These are phyloP conservation scores for Spodoptera litura DNA, from an alignment of 1,140 invertebrate species.

Conservation along the genomic window DNA sequence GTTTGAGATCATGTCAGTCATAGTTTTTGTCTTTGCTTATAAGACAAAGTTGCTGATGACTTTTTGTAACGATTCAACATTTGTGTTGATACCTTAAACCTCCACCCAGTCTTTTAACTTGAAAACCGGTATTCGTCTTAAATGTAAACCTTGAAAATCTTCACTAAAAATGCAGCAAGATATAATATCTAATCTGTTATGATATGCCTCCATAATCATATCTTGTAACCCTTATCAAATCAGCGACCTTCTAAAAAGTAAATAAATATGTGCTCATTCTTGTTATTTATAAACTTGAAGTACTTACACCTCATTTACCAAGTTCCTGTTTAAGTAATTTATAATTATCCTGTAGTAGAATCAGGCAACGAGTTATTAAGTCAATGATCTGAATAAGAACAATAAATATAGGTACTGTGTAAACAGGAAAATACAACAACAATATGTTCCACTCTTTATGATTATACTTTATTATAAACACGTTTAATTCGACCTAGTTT, in stretches of 20 bases:
- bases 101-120: too few species aligned
- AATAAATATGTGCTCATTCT: neutral
- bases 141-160: neutral
- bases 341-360: constrained; percentile 26
- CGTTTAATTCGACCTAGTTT: too few species aligned
- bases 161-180: neutral
- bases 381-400: constrained; percentile 11
- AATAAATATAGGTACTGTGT: neutral
- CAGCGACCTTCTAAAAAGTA: neutral
- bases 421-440: neutral
- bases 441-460: neutral
- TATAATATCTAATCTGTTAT: neutral
- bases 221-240: neutral
- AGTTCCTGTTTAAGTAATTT: neutral
- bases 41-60: too few species aligned
- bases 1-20: too few species aligned
- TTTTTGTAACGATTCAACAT: too few species aligned
- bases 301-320: neutral
- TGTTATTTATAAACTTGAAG: too few species aligned
- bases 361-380: constrained; percentile 1
- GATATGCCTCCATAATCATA: neutral
- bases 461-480: neutral
- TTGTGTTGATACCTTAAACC: too few species aligned
- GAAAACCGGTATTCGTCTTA: too few species aligned
- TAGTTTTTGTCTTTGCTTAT: too few species aligned